These are phyloP conservation scores for Xenopus tropicalis DNA, from an alignment of 2,113 vertebrate genomes.

Conservation along the genomic window DNA sequence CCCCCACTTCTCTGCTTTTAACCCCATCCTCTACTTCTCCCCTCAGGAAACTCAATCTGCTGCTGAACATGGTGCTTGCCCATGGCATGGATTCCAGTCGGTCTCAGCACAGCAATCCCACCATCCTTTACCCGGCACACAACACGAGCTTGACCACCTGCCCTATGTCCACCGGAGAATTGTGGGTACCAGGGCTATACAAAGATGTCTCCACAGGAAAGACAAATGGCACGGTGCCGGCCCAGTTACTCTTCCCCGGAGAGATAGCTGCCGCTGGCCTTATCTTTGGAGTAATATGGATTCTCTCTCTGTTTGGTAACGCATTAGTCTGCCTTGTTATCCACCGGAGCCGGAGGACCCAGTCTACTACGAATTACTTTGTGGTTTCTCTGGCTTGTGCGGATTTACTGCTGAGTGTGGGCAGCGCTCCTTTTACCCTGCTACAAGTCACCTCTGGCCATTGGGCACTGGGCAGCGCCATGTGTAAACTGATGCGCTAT, in stretches of 20 bases:
- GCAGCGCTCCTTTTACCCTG: constrained; percentile 72
- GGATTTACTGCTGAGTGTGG: constrained; percentile 76
- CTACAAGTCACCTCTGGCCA: constrained; percentile 73
- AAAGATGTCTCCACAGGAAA: constrained; percentile 35
- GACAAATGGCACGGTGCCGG: constrained; percentile 58
- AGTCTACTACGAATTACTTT: constrained; percentile 92
- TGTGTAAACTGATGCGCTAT: constrained; percentile 77
- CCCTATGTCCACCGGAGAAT: constrained; percentile 47
- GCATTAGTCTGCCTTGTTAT: constrained; percentile 86
- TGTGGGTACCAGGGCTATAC: background rate
- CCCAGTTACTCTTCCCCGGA: constrained; percentile 52
- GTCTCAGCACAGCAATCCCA: constrained; percentile 50
- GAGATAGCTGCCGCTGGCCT: constrained; percentile 71
- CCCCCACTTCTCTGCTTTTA: too few relatives aligned
- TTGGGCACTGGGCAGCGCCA: constrained; percentile 69
- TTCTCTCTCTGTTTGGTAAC: constrained; percentile 83
- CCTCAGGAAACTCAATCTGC: too few relatives aligned
- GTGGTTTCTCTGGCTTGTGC: constrained; percentile 90
- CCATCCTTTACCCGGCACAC: constrained; percentile 59
- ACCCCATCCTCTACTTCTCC: background rate
- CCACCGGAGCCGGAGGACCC: constrained; percentile 84
- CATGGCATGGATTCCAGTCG: constrained; percentile 57
- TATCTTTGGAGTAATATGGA: constrained; percentile 74
- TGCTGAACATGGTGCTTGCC: constrained; percentile 48
- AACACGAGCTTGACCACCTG: constrained; percentile 63